Conservation (phyloP, 2,888 invertebrate species). For the Pterostichus niger region DNA sequence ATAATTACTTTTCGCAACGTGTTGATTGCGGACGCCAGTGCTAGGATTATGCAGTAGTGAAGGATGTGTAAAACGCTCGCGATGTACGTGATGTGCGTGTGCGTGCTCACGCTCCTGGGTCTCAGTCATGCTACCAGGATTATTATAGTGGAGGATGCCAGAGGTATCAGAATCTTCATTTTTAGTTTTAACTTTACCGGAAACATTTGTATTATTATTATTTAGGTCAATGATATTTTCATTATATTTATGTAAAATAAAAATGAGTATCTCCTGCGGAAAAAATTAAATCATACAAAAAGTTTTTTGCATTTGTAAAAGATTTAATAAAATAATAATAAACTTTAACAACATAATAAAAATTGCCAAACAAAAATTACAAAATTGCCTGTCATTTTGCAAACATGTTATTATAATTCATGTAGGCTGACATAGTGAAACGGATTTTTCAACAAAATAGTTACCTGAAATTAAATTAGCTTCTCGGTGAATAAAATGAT, state of each 20-base stretch:
- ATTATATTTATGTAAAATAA: slow-evolving; percentile 34
- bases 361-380: too few relatives aligned
- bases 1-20: slow-evolving; percentile 28
- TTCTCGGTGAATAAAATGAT: slow-evolving; percentile 20
- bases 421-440: slow-evolving; percentile 12
- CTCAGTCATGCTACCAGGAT: slow-evolving; percentile 69
- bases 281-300: background rate
- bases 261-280: background rate
- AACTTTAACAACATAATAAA: too few relatives aligned
- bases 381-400: too few relatives aligned
- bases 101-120: slow-evolving; percentile 48
- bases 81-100: slow-evolving; percentile 17
- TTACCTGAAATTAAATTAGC: background rate
- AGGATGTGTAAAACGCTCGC: slow-evolving; percentile 30
- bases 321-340: too few relatives aligned
- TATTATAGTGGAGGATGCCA: slow-evolving; percentile 74
- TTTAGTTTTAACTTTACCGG: background rate
- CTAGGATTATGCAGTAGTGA: slow-evolving; percentile 40
- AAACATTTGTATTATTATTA: slow-evolving; percentile 33
- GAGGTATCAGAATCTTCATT: slow-evolving; percentile 70
- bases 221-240: slow-evolving; percentile 40
- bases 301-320: too few relatives aligned
- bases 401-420: background rate
- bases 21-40: background rate
- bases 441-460: background rate